Percentiles rank a stretch among this genome's conserved stretches.
Evolutionary conservation across 2,888 invertebrate species (phyloP).

Genomic region (Linhomoeus sp.): DNA sequence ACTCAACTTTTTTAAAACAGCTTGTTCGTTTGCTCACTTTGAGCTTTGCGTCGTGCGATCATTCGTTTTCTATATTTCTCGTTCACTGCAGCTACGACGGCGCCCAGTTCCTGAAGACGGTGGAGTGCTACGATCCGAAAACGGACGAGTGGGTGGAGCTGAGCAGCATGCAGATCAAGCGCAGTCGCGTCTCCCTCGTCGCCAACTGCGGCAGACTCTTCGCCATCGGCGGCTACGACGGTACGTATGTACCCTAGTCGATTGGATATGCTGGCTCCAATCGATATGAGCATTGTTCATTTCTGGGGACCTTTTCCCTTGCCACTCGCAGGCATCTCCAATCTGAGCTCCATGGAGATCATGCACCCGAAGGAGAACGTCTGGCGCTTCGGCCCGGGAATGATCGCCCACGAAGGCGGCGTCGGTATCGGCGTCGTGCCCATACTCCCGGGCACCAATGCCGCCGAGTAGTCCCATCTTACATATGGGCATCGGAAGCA

Average conservation of each 20-base stretch:
- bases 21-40: no score
- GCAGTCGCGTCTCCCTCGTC: slow-evolving; percentile 58
- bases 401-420: slow-evolving; percentile 70
- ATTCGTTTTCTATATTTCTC: no score
- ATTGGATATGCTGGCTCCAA: no score
- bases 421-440: slow-evolving; percentile 69
- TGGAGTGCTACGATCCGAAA: slow-evolving; percentile 37
- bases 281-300: no score
- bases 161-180: slow-evolving; percentile 57
- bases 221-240: slow-evolving; percentile 10
- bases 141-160: slow-evolving; percentile 46
- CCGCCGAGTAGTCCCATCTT: no score
- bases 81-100: slow-evolving; percentile 71
- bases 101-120: slow-evolving; percentile 54
- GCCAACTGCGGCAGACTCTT: slow-evolving; percentile 60
- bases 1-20: no score
- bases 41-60: no score
- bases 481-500: no score
- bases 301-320: no score
- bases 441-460: slow-evolving; percentile 4
- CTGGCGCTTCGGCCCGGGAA: slow-evolving; percentile 43
- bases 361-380: slow-evolving; percentile 13
- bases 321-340: slow-evolving; percentile 54
- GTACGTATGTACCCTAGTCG: no score
- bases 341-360: slow-evolving; percentile 54